A percentile compares a stretch with the other conserved stretches of the same genome.
These are phyloP conservation scores for Chiloscyllium plagiosum DNA, from an alignment of 2,113 vertebrate genomes.

Conservation along the genomic window DNA sequence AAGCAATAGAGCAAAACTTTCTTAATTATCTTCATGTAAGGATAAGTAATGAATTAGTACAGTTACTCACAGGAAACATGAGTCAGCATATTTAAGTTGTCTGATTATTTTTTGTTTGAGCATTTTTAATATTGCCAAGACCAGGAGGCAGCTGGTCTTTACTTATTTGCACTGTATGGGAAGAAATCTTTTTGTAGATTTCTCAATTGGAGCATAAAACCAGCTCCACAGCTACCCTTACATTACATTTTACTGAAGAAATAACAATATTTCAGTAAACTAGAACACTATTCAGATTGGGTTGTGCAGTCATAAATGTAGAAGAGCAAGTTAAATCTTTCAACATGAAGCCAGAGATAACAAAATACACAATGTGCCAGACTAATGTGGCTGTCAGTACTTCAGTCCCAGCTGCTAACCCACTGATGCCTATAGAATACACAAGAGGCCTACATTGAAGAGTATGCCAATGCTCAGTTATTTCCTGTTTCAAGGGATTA, in stretches of 20 bases:
- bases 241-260: not conserved
- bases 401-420: not conserved
- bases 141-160: not conserved
- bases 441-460: not conserved
- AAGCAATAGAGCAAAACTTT: not conserved
- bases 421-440: not conserved
- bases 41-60: not conserved
- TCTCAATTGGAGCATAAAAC: not conserved
- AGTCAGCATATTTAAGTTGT: not conserved
- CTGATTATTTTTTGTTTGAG: not conserved
- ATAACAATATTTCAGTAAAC: not conserved
- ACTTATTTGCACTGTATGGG: not conserved
- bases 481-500: constrained; percentile 52
- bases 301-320: not conserved
- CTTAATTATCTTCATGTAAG: not conserved
- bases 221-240: not conserved
- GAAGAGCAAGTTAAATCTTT: constrained; percentile 1
- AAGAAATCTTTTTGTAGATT: not conserved
- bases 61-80: not conserved
- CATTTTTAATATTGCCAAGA: not conserved
- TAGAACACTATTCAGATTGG: not conserved
- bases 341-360: too few species aligned
- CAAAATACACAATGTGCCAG: too few species aligned
- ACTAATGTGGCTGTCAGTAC: not conserved
- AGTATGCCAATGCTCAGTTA: constrained; percentile 49